phyloP scores from a whole-genome alignment of 2,113 vertebrate genomes.

The Numida meleagris region DNA sequence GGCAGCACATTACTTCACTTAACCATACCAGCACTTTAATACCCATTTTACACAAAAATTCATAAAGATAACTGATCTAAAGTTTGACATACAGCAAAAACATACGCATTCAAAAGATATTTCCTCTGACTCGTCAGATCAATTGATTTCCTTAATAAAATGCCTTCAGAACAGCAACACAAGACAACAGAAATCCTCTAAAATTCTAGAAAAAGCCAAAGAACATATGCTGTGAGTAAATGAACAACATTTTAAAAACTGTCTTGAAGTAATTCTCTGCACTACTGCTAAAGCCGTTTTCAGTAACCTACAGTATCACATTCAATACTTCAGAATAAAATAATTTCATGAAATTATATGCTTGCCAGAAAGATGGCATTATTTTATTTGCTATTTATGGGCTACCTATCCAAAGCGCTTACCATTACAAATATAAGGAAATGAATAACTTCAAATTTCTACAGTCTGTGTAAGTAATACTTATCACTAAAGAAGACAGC shows the following conservation, averaged over 20 bases:
- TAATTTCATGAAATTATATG: neutral
- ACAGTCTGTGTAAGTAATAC: neutral
- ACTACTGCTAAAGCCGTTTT: neutral
- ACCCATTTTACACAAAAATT: conserved; percentile 32
- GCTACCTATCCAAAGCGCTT: neutral
- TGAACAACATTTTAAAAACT: neutral
- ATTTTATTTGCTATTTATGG: neutral
- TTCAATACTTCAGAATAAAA: neutral
- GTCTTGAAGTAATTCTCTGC: neutral
- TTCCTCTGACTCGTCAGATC: conserved; percentile 29
- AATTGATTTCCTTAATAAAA: conserved; percentile 47
- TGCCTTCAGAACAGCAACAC: neutral
- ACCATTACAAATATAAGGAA: neutral
- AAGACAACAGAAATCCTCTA: neutral
- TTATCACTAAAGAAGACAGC: neutral
- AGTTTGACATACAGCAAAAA: conserved; percentile 33
- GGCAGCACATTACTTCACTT: conserved; percentile 40
- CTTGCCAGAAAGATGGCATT: neutral
- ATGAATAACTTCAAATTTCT: conserved; percentile 17
- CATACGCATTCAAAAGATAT: neutral
- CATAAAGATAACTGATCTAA: neutral
- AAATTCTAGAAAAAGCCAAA: neutral
- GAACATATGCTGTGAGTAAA: neutral
- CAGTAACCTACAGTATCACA: neutral
- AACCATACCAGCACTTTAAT: conserved; percentile 40